Conservation (phyloP, 2,797 vertebrate species). For the Heterohyrax brucei region DNA sequence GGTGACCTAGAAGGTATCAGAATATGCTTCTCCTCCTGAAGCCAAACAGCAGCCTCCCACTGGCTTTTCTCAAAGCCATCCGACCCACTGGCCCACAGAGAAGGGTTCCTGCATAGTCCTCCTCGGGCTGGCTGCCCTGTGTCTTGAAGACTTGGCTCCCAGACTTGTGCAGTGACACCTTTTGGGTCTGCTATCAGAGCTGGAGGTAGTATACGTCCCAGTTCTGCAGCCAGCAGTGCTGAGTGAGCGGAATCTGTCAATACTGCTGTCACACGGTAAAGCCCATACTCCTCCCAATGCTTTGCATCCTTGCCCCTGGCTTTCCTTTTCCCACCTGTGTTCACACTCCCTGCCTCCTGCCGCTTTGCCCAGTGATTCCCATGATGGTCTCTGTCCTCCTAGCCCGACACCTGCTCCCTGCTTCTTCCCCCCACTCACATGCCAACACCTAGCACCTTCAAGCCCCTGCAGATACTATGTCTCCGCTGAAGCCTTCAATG, state of each 20-base stretch:
- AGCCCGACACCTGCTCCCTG: neutral
- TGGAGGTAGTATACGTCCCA: neutral
- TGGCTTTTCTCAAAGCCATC: neutral
- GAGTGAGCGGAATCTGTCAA: rapidly evolving
- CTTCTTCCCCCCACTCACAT: neutral
- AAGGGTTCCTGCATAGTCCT: neutral
- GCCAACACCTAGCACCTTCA: neutral
- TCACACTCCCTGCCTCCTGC: too few relatives aligned
- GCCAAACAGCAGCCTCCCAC: neutral
- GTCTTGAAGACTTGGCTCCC: neutral
- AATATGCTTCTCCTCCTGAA: neutral
- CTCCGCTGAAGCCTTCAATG: rapidly evolving
- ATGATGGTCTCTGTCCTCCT: too few relatives aligned
- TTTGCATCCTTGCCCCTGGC: neutral
- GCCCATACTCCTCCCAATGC: neutral
- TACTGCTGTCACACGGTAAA: rapidly evolving
- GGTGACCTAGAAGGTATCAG: neutral
- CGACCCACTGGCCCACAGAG: neutral
- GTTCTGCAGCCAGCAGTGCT: rapidly evolving
- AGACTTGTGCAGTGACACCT: neutral
- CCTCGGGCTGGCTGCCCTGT: rapidly evolving
- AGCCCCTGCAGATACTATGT: neutral
- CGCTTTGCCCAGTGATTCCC: neutral
- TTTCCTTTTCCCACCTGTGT: neutral
- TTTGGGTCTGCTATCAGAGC: neutral